Conservation (phyloP, 2,888 invertebrate species). For the Noctua janthe region DNA sequence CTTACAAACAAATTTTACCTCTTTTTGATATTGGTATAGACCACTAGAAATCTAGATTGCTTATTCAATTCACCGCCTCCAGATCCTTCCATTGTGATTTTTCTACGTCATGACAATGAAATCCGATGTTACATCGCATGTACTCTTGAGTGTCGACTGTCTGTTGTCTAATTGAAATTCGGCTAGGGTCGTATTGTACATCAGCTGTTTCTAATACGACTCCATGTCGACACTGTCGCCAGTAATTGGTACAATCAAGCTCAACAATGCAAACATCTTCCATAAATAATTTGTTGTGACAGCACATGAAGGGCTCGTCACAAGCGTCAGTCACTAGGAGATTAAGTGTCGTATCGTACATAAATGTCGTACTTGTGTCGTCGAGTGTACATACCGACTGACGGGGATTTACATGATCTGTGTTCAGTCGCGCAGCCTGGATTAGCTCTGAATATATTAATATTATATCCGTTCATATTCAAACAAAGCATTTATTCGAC, state of each 20-base stretch:
- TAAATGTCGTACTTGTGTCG: slow-evolving; percentile 52
- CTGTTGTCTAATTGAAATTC: slow-evolving; percentile 35
- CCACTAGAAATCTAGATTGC: neutral
- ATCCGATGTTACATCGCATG: neutral
- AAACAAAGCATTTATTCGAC: slow-evolving; percentile 49
- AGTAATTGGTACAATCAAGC: slow-evolving; percentile 53
- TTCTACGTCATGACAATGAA: neutral
- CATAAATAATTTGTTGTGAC: slow-evolving; percentile 55
- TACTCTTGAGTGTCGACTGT: slow-evolving; percentile 1
- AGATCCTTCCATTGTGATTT: neutral
- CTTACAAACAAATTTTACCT: no score
- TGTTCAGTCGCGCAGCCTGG: slow-evolving; percentile 40
- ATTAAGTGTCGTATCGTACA: slow-evolving; percentile 59
- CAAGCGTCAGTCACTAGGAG: slow-evolving; percentile 37
- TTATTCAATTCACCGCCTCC: neutral
- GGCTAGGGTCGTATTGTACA: slow-evolving; percentile 6
- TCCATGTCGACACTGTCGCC: slow-evolving; percentile 21
- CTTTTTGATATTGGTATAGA: no score
- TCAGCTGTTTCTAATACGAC: slow-evolving; percentile 22
- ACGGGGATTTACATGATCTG: slow-evolving; percentile 62
- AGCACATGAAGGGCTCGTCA: slow-evolving; percentile 41
- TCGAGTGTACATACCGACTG: slow-evolving; percentile 42
- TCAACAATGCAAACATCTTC: slow-evolving; percentile 45
- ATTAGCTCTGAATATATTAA: slow-evolving; percentile 62
- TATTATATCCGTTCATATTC: slow-evolving; percentile 43